Base-by-base conservation (phyloP, 1,140 invertebrate genomes). In the Liolophura sinensis region DNA sequence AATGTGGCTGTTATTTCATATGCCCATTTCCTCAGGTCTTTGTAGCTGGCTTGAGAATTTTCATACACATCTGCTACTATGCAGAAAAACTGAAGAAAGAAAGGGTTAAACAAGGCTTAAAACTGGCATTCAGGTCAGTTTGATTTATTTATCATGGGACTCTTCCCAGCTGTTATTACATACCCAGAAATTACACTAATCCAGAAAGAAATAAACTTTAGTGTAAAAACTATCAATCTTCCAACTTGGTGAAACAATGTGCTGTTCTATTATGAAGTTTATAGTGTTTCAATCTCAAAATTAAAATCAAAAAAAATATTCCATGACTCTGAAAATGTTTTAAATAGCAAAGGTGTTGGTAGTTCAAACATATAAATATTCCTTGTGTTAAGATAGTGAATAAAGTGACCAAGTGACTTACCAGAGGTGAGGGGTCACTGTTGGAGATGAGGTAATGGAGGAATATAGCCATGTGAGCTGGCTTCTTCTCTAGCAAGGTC, bases 1-100 rank as follows among this genome's bases (percentile, higher is more conserved):
- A 98, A 98, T 77, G 93, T 95, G 62, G 96, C 97, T 85, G 97
- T 94, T 77, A 98, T 96, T 87, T 98, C 96, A 86, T 97, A 98
- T 40, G 95, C 95, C 95, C 95, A 98, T 83, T 95, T 94, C 63
- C 92, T 89, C 89, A 98, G 90, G 78, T 96, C 93, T 85, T 95
- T 95, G 48, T 89, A 88, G 76, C 90, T 92, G 46, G 92, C 92
- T 79, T 92, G 90, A 78, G 92, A 92, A 79, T 93, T 93, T 24
- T 91, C 85, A 81, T 93, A 95, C 47, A 92, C 84, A 80, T 93
- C 91, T 22, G 93, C 93, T 79, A 96, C 89, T 67, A 96, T 87
- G 84, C 94, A 94, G 83, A 96, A 96, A 66, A 96, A 87, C 90
- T 92, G 82, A n/a, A 88, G 88, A 67, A 22, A 67, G 18, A 49